These are phyloP conservation scores for Tonatia bakeri DNA, from an alignment of 2,113 vertebrate genomes.

Conservation along the genomic window DNA sequence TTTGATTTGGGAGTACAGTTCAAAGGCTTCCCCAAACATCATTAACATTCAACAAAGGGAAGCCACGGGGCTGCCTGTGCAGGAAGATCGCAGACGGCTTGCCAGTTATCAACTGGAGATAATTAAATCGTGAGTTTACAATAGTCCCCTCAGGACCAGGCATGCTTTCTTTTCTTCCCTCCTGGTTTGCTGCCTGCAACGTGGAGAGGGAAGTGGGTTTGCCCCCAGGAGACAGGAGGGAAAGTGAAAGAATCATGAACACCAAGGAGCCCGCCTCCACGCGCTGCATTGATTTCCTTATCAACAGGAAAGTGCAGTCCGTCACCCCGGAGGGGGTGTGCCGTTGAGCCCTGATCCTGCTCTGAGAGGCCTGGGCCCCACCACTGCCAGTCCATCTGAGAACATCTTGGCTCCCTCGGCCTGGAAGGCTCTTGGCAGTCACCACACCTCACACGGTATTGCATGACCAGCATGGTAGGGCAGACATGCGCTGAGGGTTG, in stretches of 20 bases:
- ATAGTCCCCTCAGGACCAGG: background rate
- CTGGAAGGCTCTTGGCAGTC: background rate
- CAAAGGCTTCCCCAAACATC: background rate
- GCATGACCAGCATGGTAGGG: background rate
- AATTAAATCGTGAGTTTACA: background rate
- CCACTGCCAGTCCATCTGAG: background rate
- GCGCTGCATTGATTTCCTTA: background rate
- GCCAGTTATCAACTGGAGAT: background rate
- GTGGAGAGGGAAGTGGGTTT: background rate
- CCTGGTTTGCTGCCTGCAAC: background rate
- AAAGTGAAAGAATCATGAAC: background rate
- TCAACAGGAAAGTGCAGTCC: background rate
- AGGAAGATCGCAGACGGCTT: background rate
- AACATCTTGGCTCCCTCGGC: accelerated
- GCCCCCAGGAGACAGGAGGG: background rate
- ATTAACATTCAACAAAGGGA: background rate
- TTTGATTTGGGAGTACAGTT: background rate
- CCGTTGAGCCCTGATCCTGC: accelerated
- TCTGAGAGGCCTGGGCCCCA: background rate
- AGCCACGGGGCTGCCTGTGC: background rate
- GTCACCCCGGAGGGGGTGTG: accelerated
- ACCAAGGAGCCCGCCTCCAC: background rate
- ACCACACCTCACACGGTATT: too few relatives aligned
- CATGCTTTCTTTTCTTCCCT: background rate
- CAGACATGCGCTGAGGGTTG: background rate